Percentiles rank a stretch among this genome's conserved stretches.
These are phyloP conservation scores for Microcebus murinus DNA, from an alignment of 2,113 vertebrate genomes.

Conservation along the genomic window DNA sequence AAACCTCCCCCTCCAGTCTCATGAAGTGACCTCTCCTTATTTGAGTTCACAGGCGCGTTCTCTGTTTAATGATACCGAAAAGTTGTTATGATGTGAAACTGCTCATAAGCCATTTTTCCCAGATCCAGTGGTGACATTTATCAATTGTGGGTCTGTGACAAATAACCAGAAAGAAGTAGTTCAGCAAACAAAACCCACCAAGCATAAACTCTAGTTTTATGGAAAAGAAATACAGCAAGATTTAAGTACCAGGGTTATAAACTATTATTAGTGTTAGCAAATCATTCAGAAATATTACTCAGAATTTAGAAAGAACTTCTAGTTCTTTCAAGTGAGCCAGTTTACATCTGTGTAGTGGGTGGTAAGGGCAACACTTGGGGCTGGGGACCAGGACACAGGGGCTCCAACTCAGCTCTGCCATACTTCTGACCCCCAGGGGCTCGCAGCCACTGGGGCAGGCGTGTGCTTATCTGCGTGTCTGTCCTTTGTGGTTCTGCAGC, in stretches of 20 bases:
- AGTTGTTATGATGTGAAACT: constrained; percentile 51
- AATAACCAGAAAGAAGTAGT: not conserved
- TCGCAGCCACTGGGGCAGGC: too few relatives aligned
- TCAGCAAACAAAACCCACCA: not conserved
- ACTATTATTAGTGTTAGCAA: not conserved
- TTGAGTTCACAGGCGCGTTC: not conserved
- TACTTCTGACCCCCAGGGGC: not conserved
- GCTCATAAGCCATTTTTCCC: not conserved
- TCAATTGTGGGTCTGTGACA: not conserved
- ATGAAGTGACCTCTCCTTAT: not conserved
- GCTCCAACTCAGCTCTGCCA: not conserved
- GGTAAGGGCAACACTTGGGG: not conserved
- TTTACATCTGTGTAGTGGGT: not conserved
- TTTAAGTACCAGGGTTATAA: not conserved
- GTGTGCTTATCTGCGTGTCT: not conserved
- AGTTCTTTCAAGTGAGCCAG: not conserved
- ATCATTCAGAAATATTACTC: not conserved
- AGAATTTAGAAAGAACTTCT: not conserved
- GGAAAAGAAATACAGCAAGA: not conserved
- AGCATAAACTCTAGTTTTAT: not conserved
- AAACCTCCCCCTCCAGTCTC: not conserved
- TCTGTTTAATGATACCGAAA: not conserved
- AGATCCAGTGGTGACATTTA: not conserved
- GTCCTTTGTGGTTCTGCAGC: not conserved
- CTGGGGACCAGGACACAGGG: not conserved